These are phyloP conservation scores for Melieria omissa DNA, from an alignment of 2,888 invertebrate genomes.

Conservation along the genomic window DNA sequence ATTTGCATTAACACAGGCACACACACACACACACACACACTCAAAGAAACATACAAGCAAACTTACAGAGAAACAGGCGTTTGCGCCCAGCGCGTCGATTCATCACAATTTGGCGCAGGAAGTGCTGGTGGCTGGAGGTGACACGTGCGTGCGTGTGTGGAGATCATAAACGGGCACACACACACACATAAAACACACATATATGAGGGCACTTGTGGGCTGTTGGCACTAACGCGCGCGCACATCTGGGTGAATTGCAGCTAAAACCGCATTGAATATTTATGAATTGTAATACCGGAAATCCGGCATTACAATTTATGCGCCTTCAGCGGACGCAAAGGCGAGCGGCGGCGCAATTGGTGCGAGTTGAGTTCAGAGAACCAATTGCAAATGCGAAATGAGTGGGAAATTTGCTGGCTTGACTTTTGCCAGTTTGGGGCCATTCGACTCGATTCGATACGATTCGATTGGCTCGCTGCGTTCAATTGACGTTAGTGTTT, in stretches of 20 bases:
- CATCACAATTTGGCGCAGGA: constrained; percentile 4
- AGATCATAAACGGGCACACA: constrained; percentile 3
- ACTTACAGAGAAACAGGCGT: too few relatives aligned
- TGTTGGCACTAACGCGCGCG: too few relatives aligned
- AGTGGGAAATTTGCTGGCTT: too few relatives aligned
- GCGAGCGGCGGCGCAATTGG: background rate
- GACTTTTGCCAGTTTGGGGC: too few relatives aligned
- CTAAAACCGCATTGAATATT: constrained; percentile 18
- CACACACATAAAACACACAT: background rate
- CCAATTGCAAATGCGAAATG: too few relatives aligned
- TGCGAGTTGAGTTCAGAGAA: background rate
- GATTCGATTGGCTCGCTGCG: too few relatives aligned
- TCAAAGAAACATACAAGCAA: too few relatives aligned
- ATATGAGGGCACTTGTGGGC: too few relatives aligned
- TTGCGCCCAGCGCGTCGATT: background rate
- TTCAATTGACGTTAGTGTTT: too few relatives aligned
- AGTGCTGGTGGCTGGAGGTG: background rate
- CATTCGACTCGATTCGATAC: too few relatives aligned
- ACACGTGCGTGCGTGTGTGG: background rate
- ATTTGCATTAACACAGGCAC: background rate
- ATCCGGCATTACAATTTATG: constrained; percentile 21
- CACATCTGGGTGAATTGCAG: background rate
- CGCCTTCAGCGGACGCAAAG: background rate
- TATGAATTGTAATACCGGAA: constrained; percentile 24
- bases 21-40: constrained; percentile 12